A percentile compares a stretch with the other conserved stretches of the same genome.
Conservation (phyloP, 1,140 invertebrate species). For the Zelostemma sp. region DNA sequence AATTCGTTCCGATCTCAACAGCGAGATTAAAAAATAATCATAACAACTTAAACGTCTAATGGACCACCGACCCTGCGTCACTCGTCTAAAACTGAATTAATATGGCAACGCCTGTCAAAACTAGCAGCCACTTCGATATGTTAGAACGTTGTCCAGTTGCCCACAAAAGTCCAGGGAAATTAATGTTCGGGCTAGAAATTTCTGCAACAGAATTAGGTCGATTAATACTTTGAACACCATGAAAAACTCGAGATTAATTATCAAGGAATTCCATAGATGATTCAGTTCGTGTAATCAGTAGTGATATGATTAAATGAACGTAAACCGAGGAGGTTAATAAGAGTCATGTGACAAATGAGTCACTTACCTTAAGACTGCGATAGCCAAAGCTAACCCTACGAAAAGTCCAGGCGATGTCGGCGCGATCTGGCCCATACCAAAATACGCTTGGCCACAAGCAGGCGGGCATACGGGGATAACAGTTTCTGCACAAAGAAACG, state of each 20-base stretch:
- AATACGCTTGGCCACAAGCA: conserved; percentile 84
- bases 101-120: conserved; percentile 39
- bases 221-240: not conserved
- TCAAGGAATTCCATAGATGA: no score
- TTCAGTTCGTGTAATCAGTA: no score
- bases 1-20: not conserved
- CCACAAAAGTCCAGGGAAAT: conserved; percentile 73
- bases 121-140: conserved; percentile 55
- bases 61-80: conserved; percentile 32
- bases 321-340: not conserved
- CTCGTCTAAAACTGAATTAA: conserved; percentile 51
- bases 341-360: not conserved
- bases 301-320: conserved; percentile 2
- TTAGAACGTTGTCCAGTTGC: conserved; percentile 48
- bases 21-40: not conserved
- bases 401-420: conserved; percentile 59
- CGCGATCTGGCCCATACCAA: conserved; percentile 71
- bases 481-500: conserved; percentile 78
- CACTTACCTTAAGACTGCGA: conserved; percentile 57
- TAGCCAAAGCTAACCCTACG: conserved; percentile 64
- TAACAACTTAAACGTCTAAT: conserved; percentile 28
- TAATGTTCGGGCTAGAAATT: conserved; percentile 79
- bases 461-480: conserved; percentile 93
- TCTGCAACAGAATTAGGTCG: conserved; percentile 68
- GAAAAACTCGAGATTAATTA: no score